These are phyloP conservation scores for Erebia ligea DNA, from an alignment of 2,888 invertebrate species.

Conservation along the genomic window DNA sequence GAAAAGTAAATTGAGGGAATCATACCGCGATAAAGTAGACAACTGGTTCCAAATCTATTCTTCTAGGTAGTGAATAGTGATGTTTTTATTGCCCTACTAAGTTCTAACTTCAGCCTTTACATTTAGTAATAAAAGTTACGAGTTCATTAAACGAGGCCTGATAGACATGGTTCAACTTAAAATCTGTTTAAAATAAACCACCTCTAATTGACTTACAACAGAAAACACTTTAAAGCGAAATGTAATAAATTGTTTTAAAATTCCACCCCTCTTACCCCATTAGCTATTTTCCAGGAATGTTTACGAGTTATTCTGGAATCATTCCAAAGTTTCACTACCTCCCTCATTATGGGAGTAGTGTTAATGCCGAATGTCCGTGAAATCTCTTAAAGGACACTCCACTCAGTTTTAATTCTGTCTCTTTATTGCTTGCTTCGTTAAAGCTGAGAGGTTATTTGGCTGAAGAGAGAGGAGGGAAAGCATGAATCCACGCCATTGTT, in stretches of 20 bases:
- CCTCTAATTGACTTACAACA: constrained; percentile 24
- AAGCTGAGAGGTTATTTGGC: constrained; percentile 73
- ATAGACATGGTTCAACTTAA: constrained; percentile 1
- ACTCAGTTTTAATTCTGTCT: constrained; percentile 68
- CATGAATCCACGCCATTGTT: constrained; percentile 37
- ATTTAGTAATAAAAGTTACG: neutral
- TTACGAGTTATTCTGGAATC: constrained; percentile 70
- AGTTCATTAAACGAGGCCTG: neutral
- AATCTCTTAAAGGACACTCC: constrained; percentile 71
- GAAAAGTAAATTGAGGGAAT: too few species aligned
- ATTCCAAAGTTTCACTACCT: constrained; percentile 74
- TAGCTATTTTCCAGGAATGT: constrained; percentile 49
- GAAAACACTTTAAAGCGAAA: constrained; percentile 25
- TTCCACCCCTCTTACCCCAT: constrained; percentile 33
- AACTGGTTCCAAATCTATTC: neutral
- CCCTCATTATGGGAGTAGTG: constrained; percentile 73
- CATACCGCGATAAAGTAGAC: too few species aligned
- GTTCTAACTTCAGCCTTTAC: neutral
- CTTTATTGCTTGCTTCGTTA: constrained; percentile 72
- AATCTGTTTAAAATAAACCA: constrained; percentile 23
- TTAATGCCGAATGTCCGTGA: constrained; percentile 75
- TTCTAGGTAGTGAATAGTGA: neutral
- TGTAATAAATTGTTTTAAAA: constrained; percentile 32
- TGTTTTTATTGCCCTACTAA: neutral
- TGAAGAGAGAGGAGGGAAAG: constrained; percentile 55